Conservation (phyloP, 2,797 vertebrate genomes). For the Macropodus opercularis region DNA sequence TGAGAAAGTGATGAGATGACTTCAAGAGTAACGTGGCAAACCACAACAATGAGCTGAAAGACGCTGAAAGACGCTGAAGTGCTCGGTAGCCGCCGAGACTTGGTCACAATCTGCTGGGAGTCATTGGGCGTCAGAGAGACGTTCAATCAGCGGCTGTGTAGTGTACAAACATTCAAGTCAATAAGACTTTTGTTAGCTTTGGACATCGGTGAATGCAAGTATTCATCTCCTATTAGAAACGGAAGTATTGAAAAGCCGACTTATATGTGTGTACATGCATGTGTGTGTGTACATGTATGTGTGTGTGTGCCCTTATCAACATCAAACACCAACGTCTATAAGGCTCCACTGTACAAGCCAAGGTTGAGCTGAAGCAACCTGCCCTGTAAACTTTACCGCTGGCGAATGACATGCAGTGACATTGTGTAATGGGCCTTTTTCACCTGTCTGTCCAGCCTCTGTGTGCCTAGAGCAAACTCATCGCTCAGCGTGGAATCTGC, state of each 20-base stretch:
- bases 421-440: slow-evolving; percentile 64
- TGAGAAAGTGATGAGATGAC: neutral
- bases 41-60: neutral
- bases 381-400: slow-evolving; percentile 45
- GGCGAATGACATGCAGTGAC: slow-evolving; percentile 46
- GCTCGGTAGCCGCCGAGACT: too few relatives aligned
- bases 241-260: neutral
- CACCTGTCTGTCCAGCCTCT: slow-evolving; percentile 66
- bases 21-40: neutral
- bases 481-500: slow-evolving; percentile 74
- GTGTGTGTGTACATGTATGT: neutral
- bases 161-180: too few relatives aligned
- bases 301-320: neutral
- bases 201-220: neutral
- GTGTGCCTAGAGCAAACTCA: slow-evolving; percentile 76
- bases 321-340: slow-evolving; percentile 3
- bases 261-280: neutral
- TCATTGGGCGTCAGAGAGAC: too few relatives aligned
- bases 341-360: slow-evolving; percentile 16
- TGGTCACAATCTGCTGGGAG: neutral
- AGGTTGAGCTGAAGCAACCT: slow-evolving; percentile 25
- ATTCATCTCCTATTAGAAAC: neutral
- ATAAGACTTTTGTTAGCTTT: neutral
- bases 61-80: too few relatives aligned
- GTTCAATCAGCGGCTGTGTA: too few relatives aligned